These are phyloP conservation scores for Loris lydekkerianus DNA, from an alignment of 2,797 vertebrate genomes.

Conservation along the genomic window DNA sequence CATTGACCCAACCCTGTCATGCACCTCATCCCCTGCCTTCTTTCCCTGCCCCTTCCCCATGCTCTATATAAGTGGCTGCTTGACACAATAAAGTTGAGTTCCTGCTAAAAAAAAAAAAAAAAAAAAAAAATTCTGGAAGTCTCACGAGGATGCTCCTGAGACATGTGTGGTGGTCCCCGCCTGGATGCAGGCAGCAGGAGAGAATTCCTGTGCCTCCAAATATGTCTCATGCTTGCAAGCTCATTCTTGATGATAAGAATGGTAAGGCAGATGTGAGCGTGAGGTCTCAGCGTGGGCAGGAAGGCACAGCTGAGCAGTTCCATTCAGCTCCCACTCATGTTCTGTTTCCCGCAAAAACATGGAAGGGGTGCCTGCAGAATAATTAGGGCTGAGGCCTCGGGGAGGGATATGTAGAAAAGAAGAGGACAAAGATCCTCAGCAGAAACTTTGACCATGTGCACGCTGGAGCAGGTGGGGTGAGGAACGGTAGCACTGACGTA, in stretches of 20 bases:
- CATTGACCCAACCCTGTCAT: too few relatives aligned
- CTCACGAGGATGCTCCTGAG: accelerated
- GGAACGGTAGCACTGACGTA: accelerated
- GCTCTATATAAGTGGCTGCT: too few relatives aligned
- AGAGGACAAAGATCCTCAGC: neutral
- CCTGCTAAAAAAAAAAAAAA: too few relatives aligned
- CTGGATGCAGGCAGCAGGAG: accelerated
- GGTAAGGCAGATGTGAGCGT: neutral
- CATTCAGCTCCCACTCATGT: neutral
- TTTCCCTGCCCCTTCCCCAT: too few relatives aligned
- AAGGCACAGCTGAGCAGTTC: neutral
- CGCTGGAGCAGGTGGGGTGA: neutral
- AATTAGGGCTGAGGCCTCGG: neutral
- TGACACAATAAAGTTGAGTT: too few relatives aligned
- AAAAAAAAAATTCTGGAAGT: neutral
- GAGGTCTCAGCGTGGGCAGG: neutral
- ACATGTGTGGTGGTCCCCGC: neutral
- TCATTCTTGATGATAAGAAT: accelerated
- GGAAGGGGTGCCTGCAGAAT: neutral
- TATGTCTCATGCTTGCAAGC: accelerated
- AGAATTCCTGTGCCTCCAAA: neutral
- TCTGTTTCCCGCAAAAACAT: neutral
- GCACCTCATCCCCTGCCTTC: too few relatives aligned
- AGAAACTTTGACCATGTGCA: neutral
- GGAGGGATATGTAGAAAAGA: neutral